These are phyloP conservation scores for Caenorhabditis uteleia DNA, from an alignment of 2,888 invertebrate genomes.

Conservation along the genomic window DNA sequence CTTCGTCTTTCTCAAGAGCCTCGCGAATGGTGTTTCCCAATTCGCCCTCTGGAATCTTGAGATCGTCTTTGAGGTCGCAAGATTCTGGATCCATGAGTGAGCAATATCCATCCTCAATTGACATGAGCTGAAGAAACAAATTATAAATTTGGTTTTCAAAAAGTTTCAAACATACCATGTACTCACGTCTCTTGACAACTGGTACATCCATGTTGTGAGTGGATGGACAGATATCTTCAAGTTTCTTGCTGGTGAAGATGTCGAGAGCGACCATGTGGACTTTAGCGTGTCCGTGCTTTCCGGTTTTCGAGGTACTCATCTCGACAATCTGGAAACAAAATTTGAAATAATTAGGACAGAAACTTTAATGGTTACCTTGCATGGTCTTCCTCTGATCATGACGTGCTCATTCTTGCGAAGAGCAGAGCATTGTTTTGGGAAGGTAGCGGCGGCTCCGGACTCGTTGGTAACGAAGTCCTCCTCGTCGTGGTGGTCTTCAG, in stretches of 20 bases:
- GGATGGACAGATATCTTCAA: slow-evolving; percentile 99
- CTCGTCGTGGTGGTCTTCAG: slow-evolving; percentile 62
- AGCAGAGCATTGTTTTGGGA: slow-evolving; percentile 98
- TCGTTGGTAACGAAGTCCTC: slow-evolving; percentile 68
- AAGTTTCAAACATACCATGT: slow-evolving; percentile 75
- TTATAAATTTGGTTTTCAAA: background rate
- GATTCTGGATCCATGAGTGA: slow-evolving; percentile 89
- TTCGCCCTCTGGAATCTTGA: slow-evolving; percentile 92
- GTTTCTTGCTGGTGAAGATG: slow-evolving; percentile 88
- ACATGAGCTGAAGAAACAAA: slow-evolving; percentile 75
- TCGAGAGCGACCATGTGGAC: slow-evolving; percentile 92
- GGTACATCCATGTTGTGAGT: slow-evolving; percentile 99
- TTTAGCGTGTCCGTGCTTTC: slow-evolving; percentile 99
- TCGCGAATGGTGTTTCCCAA: slow-evolving; percentile 85
- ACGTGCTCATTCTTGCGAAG: slow-evolving; percentile 98
- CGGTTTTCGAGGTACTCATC: slow-evolving; percentile 99
- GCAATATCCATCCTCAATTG: slow-evolving; percentile 88
- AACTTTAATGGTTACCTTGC: slow-evolving; percentile 76
- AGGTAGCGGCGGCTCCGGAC: slow-evolving; percentile 86
- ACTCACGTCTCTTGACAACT: slow-evolving; percentile 96
- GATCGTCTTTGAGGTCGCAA: slow-evolving; percentile 78
- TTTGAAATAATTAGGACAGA: background rate
- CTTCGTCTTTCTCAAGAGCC: slow-evolving; percentile 75
- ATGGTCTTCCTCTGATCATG: slow-evolving; percentile 93
- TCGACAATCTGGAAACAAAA: slow-evolving; percentile 82